Conservation (phyloP, 2,888 invertebrate species). For the Andrena fulva region DNA sequence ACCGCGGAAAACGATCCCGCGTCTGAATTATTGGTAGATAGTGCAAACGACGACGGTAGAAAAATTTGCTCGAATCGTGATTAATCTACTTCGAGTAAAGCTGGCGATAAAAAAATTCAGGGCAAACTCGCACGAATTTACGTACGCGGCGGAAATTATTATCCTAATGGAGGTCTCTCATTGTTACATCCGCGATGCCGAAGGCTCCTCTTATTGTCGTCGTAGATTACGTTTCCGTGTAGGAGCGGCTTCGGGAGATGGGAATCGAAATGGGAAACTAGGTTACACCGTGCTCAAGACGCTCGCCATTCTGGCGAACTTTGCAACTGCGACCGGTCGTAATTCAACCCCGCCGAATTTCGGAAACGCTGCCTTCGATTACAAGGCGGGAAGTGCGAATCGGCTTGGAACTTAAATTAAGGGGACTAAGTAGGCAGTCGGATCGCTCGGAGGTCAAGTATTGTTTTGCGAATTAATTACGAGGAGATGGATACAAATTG, state of each 20-base stretch:
- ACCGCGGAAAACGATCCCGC: slow-evolving; percentile 18
- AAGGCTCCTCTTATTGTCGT: slow-evolving; percentile 44
- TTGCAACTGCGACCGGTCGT: slow-evolving; percentile 31
- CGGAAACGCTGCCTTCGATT: slow-evolving; percentile 9
- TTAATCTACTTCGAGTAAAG: too few relatives aligned
- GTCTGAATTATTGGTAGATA: slow-evolving; percentile 15
- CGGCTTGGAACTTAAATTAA: not conserved
- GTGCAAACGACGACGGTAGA: not conserved
- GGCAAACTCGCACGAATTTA: slow-evolving; percentile 28
- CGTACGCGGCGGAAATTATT: slow-evolving; percentile 31
- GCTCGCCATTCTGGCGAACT: slow-evolving; percentile 38
- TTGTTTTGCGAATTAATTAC: too few relatives aligned
- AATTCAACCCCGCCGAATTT: slow-evolving; percentile 18
- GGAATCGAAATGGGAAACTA: slow-evolving; percentile 52
- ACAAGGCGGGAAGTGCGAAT: not conserved
- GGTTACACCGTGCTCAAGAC: slow-evolving; percentile 40
- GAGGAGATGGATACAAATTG: too few relatives aligned
- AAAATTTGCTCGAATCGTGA: too few relatives aligned
- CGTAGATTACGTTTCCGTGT: slow-evolving; percentile 52
- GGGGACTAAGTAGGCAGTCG: too few relatives aligned
- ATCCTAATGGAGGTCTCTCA: slow-evolving; percentile 50
- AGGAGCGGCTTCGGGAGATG: slow-evolving; percentile 36
- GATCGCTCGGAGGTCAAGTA: too few relatives aligned
- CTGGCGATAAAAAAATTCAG: not conserved
- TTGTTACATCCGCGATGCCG: slow-evolving; percentile 34